phyloP scores from a whole-genome alignment of 2,113 vertebrate species.

The human (Homo sapiens) region DNA sequence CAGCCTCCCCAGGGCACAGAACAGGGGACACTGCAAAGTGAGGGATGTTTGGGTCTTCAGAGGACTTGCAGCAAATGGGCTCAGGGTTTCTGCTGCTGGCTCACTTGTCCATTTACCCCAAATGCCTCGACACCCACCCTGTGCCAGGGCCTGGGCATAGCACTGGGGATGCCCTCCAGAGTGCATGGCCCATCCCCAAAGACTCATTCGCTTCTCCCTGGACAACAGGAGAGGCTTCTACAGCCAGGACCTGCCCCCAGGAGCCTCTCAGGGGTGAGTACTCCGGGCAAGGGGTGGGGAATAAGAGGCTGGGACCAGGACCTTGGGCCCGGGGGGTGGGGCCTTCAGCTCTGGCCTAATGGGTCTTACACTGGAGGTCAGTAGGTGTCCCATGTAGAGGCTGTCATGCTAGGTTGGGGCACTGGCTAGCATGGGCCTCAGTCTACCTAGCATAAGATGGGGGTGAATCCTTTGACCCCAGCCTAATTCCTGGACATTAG shows the following conservation, averaged over 20 bases:
- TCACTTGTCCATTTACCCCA: neutral
- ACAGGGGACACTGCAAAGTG: neutral
- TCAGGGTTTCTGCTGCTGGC: neutral
- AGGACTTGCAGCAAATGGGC: neutral
- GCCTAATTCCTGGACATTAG: neutral
- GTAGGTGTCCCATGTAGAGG: neutral
- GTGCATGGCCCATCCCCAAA: neutral
- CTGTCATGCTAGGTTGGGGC: neutral
- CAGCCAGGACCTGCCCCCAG: constrained; percentile 44
- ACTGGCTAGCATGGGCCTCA: neutral
- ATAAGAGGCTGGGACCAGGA: neutral
- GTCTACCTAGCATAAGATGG: neutral
- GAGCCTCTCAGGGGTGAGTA: constrained; percentile 60
- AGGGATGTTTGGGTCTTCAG: neutral
- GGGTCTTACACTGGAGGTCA: fast-evolving
- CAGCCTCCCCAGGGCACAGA: neutral
- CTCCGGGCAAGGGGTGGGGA: neutral
- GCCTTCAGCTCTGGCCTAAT: neutral
- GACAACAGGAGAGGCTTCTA: constrained; percentile 50
- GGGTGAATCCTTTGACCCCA: neutral
- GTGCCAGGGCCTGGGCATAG: neutral
- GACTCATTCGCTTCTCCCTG: constrained; percentile 27
- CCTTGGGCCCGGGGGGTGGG: neutral
- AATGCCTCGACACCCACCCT: neutral
- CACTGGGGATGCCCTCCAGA: neutral